phyloP scores from a whole-genome alignment of 1,140 invertebrate genomes.

The Delia radicum region DNA sequence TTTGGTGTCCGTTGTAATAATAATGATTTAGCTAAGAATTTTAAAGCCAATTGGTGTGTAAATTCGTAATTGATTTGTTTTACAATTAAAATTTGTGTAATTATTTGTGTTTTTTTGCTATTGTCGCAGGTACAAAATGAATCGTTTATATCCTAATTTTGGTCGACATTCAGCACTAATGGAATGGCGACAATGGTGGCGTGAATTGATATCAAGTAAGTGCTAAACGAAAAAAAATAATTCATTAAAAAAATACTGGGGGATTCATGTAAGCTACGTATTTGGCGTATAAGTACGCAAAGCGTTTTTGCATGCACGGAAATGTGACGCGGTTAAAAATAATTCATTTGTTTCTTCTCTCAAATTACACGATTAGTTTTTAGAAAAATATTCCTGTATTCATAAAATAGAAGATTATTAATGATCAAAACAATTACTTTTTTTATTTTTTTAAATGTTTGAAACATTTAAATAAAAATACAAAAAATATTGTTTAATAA shows the following conservation, averaged over 20 bases:
- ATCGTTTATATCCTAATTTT: conserved; percentile 75
- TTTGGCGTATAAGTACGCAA: too few species aligned
- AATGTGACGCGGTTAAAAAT: too few species aligned
- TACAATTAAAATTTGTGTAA: not conserved
- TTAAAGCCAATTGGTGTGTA: conserved; percentile 63
- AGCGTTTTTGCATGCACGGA: too few species aligned
- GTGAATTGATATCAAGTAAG: conserved; percentile 50
- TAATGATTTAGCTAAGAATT: conserved; percentile 63
- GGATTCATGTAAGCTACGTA: not conserved
- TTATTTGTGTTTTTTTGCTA: not conserved
- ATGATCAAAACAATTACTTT: too few species aligned
- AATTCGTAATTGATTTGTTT: not conserved
- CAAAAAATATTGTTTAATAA: too few species aligned
- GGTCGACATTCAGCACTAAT: conserved; percentile 65
- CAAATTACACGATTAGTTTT: too few species aligned
- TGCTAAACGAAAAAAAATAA: not conserved
- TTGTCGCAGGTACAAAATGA: conserved; percentile 57
- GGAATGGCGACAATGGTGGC: conserved; percentile 83
- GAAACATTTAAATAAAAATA: too few species aligned
- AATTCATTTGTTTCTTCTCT: too few species aligned
- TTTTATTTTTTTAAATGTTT: too few species aligned
- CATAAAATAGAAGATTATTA: too few species aligned
- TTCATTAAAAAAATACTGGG: not conserved
- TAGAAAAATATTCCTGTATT: too few species aligned
- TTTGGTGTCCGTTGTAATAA: conserved; percentile 68